Evolutionary conservation across 2,888 invertebrate genomes (phyloP).

Genomic region (Calameuta filiformis): DNA sequence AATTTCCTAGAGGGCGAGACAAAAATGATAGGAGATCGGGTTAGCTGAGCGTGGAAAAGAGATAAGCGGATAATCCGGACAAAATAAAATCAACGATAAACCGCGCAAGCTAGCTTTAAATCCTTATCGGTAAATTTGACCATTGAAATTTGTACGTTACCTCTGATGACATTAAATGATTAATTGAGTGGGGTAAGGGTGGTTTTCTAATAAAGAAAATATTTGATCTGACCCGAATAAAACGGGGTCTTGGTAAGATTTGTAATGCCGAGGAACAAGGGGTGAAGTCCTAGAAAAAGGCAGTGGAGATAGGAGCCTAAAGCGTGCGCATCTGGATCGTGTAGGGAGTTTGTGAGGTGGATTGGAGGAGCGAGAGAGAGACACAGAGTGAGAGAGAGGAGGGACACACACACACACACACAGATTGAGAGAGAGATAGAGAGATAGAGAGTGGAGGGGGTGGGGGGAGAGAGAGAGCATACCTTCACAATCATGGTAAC

Average conservation of each 20-base stretch:
- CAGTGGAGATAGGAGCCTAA: neutral
- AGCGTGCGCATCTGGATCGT: neutral
- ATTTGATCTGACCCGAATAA: neutral
- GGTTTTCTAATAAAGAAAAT: neutral
- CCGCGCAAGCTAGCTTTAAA: too few species aligned
- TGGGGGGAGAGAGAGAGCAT: neutral
- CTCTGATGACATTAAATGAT: too few species aligned
- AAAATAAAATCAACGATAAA: neutral
- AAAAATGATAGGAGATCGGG: neutral
- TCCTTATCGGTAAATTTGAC: too few species aligned
- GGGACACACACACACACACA: too few species aligned
- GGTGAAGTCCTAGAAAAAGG: neutral
- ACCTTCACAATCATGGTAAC: constrained; percentile 10
- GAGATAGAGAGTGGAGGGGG: neutral
- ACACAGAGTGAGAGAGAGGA: neutral
- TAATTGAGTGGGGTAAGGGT: neutral
- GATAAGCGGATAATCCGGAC: neutral
- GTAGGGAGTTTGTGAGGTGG: constrained; percentile 4
- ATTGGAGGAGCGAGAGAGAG: neutral
- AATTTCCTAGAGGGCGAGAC: neutral
- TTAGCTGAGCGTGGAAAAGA: neutral
- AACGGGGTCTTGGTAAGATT: neutral
- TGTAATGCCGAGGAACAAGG: neutral
- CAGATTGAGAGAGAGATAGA: too few species aligned
- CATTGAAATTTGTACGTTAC: neutral